phyloP scores from a whole-genome alignment of 2,888 invertebrate genomes.

The Drosophila acutilabella region DNA sequence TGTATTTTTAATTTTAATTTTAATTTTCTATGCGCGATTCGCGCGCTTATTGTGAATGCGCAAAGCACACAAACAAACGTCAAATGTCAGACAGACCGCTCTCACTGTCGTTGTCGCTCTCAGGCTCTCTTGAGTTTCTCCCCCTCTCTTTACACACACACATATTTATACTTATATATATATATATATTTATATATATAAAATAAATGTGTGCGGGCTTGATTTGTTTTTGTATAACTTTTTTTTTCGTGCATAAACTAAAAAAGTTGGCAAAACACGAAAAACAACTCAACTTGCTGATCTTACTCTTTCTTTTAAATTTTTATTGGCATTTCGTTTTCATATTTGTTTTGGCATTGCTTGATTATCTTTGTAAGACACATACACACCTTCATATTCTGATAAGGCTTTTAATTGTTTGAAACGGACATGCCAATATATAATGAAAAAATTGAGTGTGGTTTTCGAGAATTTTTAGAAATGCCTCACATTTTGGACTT shows the following conservation, averaged over 20 bases:
- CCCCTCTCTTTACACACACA: background rate
- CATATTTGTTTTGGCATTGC: slow-evolving; percentile 17
- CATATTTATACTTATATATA: no score
- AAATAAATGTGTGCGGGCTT: slow-evolving; percentile 28
- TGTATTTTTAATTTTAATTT: slow-evolving; percentile 72
- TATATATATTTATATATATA: no score
- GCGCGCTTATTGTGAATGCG: slow-evolving; percentile 72
- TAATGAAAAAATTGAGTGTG: background rate
- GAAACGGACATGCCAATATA: slow-evolving; percentile 66
- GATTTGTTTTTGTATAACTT: slow-evolving; percentile 52
- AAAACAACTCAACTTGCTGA: slow-evolving; percentile 12
- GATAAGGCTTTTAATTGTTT: slow-evolving; percentile 72
- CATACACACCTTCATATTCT: slow-evolving; percentile 44
- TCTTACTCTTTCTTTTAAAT: background rate
- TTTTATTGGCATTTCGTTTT: slow-evolving; percentile 12
- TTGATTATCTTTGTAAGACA: slow-evolving; percentile 37
- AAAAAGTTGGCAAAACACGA: slow-evolving; percentile 29
- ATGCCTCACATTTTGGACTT: background rate
- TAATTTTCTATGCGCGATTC: slow-evolving; percentile 76
- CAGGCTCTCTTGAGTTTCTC: slow-evolving; percentile 20
- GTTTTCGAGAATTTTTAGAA: background rate
- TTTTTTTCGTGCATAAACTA: slow-evolving; percentile 28
- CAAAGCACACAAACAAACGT: slow-evolving; percentile 71
- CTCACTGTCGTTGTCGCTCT: slow-evolving; percentile 22
- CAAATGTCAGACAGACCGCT: slow-evolving; percentile 72